Conservation (phyloP, 2,888 invertebrate genomes). For the Hecatera dysodea region DNA sequence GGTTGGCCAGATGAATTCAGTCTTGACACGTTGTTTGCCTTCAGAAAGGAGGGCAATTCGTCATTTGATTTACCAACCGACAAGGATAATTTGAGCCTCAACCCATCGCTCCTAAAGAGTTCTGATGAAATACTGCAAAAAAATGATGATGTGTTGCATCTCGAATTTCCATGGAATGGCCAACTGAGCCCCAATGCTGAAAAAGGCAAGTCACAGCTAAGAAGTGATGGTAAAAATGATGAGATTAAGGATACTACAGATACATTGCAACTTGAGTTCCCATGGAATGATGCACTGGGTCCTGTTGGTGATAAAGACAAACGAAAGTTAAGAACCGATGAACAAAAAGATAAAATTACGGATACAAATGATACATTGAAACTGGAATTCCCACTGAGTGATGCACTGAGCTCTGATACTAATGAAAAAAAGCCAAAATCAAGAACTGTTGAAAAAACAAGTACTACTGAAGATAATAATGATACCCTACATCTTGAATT, state of each 20-base stretch:
- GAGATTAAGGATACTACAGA: neutral
- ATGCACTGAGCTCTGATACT: too few relatives aligned
- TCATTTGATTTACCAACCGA: neutral
- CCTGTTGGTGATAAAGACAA: neutral
- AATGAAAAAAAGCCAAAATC: neutral
- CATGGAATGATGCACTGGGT: constrained; percentile 20
- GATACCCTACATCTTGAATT: neutral
- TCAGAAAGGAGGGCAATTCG: neutral
- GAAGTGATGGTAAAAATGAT: neutral
- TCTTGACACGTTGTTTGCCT: constrained; percentile 3
- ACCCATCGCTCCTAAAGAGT: neutral
- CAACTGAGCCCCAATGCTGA: neutral
- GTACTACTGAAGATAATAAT: neutral
- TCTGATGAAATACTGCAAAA: neutral
- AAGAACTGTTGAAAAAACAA: neutral
- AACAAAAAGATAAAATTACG: neutral
- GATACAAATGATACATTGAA: neutral
- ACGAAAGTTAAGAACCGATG: neutral
- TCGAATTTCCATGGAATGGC: constrained; percentile 30
- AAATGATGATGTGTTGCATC: constrained; percentile 12
- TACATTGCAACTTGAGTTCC: constrained; percentile 17
- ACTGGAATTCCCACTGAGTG: constrained; percentile 40
- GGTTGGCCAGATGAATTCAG: constrained; percentile 4
- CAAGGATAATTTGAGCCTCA: neutral
- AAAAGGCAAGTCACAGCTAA: neutral